phyloP scores from a whole-genome alignment of 2,888 invertebrate genomes.

The Heliconius ismenius region DNA sequence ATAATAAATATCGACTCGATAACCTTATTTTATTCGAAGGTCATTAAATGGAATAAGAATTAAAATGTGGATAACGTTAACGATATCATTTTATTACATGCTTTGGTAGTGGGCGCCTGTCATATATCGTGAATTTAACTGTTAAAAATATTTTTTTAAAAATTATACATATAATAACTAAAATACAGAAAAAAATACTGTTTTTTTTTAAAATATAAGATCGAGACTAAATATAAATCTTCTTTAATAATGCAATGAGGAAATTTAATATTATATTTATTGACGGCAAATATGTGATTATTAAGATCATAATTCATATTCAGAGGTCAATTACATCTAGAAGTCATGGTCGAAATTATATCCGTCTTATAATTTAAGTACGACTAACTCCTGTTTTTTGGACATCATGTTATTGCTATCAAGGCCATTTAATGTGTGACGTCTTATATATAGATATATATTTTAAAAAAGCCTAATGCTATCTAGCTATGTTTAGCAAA shows the following conservation, averaged over 20 bases:
- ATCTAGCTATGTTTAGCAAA: too few relatives aligned
- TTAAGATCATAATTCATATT: background rate
- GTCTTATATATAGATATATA: background rate
- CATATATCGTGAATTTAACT: background rate
- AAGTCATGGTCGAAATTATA: constrained; percentile 18
- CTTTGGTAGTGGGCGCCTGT: background rate
- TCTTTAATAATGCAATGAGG: too few relatives aligned
- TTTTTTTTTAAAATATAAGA: too few relatives aligned
- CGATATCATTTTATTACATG: constrained; percentile 6
- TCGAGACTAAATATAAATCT: too few relatives aligned
- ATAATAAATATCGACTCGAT: too few relatives aligned
- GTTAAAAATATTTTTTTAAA: background rate
- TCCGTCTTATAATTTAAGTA: constrained; percentile 1
- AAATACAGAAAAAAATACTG: too few relatives aligned
- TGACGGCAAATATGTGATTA: background rate
- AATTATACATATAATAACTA: too few relatives aligned
- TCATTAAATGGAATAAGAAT: constrained; percentile 4
- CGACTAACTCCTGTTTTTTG: background rate
- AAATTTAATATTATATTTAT: background rate
- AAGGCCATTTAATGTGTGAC: background rate
- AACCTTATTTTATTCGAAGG: constrained; percentile 2
- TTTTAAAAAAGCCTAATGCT: background rate
- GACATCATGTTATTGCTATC: background rate
- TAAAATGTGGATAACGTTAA: background rate
- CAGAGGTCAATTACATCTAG: constrained; percentile 16